Evolutionary conservation across 2,888 invertebrate species (phyloP).

Genomic region (Xestobium rufovillosum): DNA sequence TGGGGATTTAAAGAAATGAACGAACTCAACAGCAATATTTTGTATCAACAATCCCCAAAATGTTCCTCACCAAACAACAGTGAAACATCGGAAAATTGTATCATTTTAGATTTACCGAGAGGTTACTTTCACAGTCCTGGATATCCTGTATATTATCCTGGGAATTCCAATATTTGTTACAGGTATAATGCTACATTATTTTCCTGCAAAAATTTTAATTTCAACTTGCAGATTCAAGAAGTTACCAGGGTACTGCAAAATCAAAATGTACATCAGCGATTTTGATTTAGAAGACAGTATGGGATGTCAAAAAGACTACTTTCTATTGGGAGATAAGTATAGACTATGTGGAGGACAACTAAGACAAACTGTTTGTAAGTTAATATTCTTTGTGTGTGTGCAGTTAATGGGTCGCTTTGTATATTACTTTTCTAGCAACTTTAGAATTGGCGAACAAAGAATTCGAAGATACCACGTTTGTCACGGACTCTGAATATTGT

Average conservation of each 20-base stretch:
- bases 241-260: slow-evolving; percentile 39
- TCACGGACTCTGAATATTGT: slow-evolving; percentile 36
- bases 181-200: slow-evolving; percentile 38
- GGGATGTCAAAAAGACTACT: slow-evolving; percentile 42
- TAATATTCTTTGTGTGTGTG: not conserved
- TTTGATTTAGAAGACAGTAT: slow-evolving; percentile 42
- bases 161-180: slow-evolving; percentile 42
- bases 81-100: slow-evolving; percentile 28
- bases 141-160: slow-evolving; percentile 43
- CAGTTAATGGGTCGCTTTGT: no score
- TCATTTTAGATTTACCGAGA: slow-evolving; percentile 31
- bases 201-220: not conserved
- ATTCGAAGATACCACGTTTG: slow-evolving; percentile 39
- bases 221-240: slow-evolving; percentile 38
- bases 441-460: slow-evolving; percentile 24
- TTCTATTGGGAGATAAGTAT: slow-evolving; percentile 35
- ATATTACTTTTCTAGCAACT: slow-evolving; percentile 27
- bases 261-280: slow-evolving; percentile 41
- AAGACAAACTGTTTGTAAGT: slow-evolving; percentile 38
- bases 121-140: slow-evolving; percentile 43
- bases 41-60: slow-evolving; percentile 11
- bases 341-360: slow-evolving; percentile 43
- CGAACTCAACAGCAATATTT: no score
- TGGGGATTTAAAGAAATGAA: no score
- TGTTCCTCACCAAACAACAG: slow-evolving; percentile 6